Base-by-base conservation (phyloP, 2,888 invertebrate species). In the Pristionchus arcanus region DNA sequence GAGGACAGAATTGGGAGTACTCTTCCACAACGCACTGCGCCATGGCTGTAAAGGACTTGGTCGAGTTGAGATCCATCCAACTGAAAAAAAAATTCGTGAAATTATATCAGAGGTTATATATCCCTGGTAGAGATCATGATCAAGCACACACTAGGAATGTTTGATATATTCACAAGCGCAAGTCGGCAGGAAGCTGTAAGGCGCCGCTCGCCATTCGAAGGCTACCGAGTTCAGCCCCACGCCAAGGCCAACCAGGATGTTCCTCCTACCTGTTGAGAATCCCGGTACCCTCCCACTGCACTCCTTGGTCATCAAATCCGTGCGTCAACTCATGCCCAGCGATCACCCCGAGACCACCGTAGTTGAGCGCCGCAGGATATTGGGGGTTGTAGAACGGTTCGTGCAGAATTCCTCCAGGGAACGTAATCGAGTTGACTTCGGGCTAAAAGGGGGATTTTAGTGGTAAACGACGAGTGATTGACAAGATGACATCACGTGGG, bases 241-340 rank as follows among this genome's bases (percentile, higher is more conserved):
- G n/a, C n/a, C n/a, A n/a, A n/a, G n/a, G n/a, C n/a, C n/a, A n/a
- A n/a, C n/a, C n/a, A n/a, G n/a, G n/a, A n/a, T n/a, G n/a, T n/a
- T n/a, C n/a, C n/a, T n/a, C 53, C 5, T 53, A 91, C 91, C 92
- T 91, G 66, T 89, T 91, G 21, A 94, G 90, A 15, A 87, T 90
- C 31, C 94, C 94, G 1, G 91, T 91, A 34, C 93, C 92, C 83
- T 93, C 91, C 94, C 94, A 94, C 90, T 94, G 94, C 34, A 94
- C 94, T 85, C 94, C 94, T 85, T 93, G 89, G 95, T 98, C 98
- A 95, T 98, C 98, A 95, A 98, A 98, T 0, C 98, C 98, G 94
- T 98, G 98, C 0, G 98, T 98, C 89, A 98, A 96, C 95, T 98
- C 98, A 95, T 99, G 98, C 0, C 98, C 98, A 97, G 98, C 98